Evolutionary conservation across 2,113 vertebrate genomes (phyloP).

Genomic region (Trichechus manatus): DNA sequence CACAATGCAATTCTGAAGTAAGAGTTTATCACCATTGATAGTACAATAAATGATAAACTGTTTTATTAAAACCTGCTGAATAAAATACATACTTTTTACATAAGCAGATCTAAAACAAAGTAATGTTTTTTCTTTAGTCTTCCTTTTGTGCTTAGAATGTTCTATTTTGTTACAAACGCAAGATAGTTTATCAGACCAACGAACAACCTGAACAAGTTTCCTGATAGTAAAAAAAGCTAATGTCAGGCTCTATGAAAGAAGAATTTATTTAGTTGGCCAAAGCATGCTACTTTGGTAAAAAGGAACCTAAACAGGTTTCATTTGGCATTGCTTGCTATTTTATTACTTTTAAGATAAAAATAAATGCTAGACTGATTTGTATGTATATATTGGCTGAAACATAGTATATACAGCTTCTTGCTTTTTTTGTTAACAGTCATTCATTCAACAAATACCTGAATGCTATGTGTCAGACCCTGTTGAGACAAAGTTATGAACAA

Average conservation of each 20-base stretch:
- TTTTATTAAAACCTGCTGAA: not conserved
- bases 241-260: not conserved
- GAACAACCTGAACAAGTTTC: not conserved
- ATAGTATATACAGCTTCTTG: not conserved
- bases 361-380: not conserved
- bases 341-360: slow-evolving; percentile 42
- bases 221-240: not conserved
- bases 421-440: not conserved
- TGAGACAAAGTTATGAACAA: not conserved
- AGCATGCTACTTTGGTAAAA: slow-evolving; percentile 1
- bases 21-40: not conserved
- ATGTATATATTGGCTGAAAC: not conserved
- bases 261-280: slow-evolving; percentile 51
- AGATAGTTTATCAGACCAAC: not conserved
- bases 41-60: not conserved
- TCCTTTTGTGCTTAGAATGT: not conserved
- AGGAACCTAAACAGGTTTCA: slow-evolving; percentile 39
- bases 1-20: not conserved
- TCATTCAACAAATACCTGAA: not conserved
- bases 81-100: not conserved
- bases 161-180: not conserved
- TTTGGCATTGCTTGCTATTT: not conserved
- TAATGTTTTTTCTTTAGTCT: not conserved
- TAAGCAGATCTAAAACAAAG: not conserved
- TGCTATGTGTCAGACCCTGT: not conserved